Evolutionary conservation across 2,797 vertebrate genomes (phyloP), one percentile per base, ranked within the genome.

Genomic region (Sternotherus odoratus): DNA sequence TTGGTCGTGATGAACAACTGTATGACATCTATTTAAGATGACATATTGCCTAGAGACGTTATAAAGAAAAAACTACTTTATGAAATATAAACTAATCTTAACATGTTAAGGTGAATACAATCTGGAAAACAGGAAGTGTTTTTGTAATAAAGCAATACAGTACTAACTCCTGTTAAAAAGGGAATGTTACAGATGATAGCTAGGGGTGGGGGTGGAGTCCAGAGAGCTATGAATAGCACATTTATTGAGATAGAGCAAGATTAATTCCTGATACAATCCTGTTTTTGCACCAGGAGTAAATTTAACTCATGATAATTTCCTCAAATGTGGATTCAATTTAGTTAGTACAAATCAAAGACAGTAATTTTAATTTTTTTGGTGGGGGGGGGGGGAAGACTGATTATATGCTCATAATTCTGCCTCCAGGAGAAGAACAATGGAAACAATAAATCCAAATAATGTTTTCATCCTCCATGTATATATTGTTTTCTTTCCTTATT

Each of bases 231-330:
- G 28, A 50, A 48, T 77, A 85, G 63, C 21, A 82, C 49, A 48
- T 88, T 36, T n/a, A 51, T 60, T 49, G 79, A 82, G 11, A 56
- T 12, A 88, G 56, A 5, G 82, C 43, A 75, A 91, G 85, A 87
- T 57, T 13, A 86, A 50, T 17, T 72, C 43, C 72, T 30, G 17
- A 51, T 43, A 30, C 17, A 91, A 66, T 83, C 74, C 46, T 28
- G 51, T 66, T 82, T 75, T 79, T 77, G 60, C 82, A 74, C 4
- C 12, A 74, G 23, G 24, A 75, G 30, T 43, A 75, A 48, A 46
- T 30, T 30, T 48, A 43, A 48, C 39, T 48, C 43, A 48, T 16
- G 46, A 75, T 48, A 74, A 43, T 10, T 66, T 66, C 84, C 83
- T 66, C 82, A 89, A 23, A 56, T 2, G 1, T 15, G 53, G 26